Evolutionary conservation across 2,797 vertebrate genomes (phyloP), one percentile per base, ranked within the genome.

Genomic region (Adelosebastes latens): DNA sequence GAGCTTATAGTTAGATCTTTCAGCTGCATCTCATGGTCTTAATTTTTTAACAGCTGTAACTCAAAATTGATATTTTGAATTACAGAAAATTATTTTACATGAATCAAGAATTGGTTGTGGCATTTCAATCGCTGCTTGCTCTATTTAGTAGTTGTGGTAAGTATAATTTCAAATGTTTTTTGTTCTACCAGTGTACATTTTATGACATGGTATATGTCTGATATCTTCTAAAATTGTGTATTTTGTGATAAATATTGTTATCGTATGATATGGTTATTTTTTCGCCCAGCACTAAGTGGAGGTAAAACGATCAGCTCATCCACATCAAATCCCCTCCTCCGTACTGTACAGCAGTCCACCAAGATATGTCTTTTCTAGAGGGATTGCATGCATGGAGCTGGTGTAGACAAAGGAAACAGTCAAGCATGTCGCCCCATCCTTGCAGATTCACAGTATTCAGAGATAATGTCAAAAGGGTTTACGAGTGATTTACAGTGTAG

Each of bases 401-500:
- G 80, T 89, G 75, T 36, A 55, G 68, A 85, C 69, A 70, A 71
- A 80, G 75, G 63, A 86, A 85, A 87, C 59, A 84, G 85, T 89
- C 79, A 58, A 85, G 74, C 81, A 78, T 69, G 75, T 82, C n/a
- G n/a, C 77, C 68, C 27, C 77, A 61, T 89, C 79, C 53, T 83
- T 53, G 31, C 72, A 77, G 77, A 78, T 91, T 94, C 93, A 94
- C 91, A 93, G 93, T 93, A 92, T 89, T 90, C 70, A 81, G 76
- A 86, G 73, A 75, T 83, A 20, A 75, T 49, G 65, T 85, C 68
- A 69, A 53, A 84, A 49, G 75, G 88, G 75, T 77, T 66, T 27
- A 79, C 39, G 46, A 55, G 18, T 13, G 58, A 70, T 87, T 75
- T 82, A 88, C 79, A 86, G 81, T 79, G 13, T 10, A 76, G 75